phyloP scores from a whole-genome alignment of 2,888 invertebrate genomes.

The Synanthedon myopaeformis region DNA sequence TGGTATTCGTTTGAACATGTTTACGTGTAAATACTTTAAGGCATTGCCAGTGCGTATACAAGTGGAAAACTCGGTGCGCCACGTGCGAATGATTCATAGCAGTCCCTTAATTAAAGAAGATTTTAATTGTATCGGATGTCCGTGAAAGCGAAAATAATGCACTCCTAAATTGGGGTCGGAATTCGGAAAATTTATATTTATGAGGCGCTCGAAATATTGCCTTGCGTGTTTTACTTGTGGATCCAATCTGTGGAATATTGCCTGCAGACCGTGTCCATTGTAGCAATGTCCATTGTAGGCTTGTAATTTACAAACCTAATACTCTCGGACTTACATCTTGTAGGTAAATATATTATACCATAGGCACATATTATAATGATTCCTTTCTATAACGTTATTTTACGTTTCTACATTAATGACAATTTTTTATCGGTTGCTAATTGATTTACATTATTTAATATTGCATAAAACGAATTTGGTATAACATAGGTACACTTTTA shows the following conservation, averaged over 20 bases:
- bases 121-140: slow-evolving; percentile 72
- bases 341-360: too few species aligned
- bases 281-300: not conserved
- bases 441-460: too few species aligned
- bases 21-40: slow-evolving; percentile 24
- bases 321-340: too few species aligned
- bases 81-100: slow-evolving; percentile 71
- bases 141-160: slow-evolving; percentile 71
- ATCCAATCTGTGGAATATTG: slow-evolving; percentile 27
- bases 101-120: slow-evolving; percentile 72
- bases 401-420: too few species aligned
- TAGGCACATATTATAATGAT: too few species aligned
- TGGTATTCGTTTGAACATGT: slow-evolving; percentile 28
- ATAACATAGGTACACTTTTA: too few species aligned
- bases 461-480: too few species aligned
- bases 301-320: not conserved
- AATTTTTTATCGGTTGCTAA: too few species aligned
- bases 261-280: slow-evolving; percentile 4
- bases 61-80: slow-evolving; percentile 69
- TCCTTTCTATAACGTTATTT: too few species aligned
- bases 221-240: slow-evolving; percentile 38
- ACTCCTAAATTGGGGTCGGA: slow-evolving; percentile 67
- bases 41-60: slow-evolving; percentile 49
- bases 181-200: slow-evolving; percentile 58
- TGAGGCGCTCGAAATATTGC: slow-evolving; percentile 47